Conservation (phyloP, 2,113 vertebrate species). For the Cynopterus brachyotis region DNA sequence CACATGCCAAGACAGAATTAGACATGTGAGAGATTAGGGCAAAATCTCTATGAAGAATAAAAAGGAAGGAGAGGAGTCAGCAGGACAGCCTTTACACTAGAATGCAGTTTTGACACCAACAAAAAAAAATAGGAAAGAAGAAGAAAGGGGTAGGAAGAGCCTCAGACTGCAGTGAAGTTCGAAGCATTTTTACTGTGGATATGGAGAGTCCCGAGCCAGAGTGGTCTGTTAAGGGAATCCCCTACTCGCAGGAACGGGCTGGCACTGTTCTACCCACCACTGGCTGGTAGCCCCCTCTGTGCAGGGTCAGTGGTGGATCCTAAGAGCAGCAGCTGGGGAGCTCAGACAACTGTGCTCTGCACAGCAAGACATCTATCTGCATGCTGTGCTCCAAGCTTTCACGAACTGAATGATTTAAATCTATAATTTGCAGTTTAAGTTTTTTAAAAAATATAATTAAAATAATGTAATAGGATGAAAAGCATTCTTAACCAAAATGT, state of each 20-base stretch:
- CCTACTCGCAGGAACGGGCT: background rate
- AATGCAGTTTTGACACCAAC: background rate
- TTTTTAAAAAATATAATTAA: background rate
- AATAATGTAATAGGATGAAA: background rate
- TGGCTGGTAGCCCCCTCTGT: background rate
- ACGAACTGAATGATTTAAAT: background rate
- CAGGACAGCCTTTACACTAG: background rate
- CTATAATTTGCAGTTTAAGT: background rate
- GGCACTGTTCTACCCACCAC: background rate
- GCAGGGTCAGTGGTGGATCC: too few species aligned
- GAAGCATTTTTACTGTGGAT: background rate
- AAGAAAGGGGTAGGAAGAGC: rapidly evolving
- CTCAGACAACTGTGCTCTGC: rapidly evolving
- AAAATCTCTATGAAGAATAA: rapidly evolving
- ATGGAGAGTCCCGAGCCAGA: background rate
- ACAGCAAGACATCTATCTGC: background rate
- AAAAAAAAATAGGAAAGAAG: background rate
- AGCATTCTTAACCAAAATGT: background rate
- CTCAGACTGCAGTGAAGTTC: background rate
- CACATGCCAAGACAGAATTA: background rate
- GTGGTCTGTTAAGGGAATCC: background rate
- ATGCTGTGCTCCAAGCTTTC: too few species aligned
- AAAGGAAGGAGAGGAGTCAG: background rate
- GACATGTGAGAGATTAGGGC: background rate
- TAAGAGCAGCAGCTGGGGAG: background rate